Conservation (phyloP, 1,140 invertebrate genomes). For the Lasioglossum baleicum region DNA sequence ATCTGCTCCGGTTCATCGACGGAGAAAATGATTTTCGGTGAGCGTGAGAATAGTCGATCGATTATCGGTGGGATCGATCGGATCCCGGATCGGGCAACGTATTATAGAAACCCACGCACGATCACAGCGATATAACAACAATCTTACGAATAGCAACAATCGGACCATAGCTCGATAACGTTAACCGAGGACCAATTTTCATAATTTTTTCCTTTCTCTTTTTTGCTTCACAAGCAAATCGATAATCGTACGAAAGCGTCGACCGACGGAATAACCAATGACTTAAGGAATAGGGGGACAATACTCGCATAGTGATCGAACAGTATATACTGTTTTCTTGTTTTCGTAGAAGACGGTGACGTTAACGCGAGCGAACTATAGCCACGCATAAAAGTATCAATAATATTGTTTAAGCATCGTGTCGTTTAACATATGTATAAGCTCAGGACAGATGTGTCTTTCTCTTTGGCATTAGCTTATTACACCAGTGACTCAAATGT, state of each 20-base stretch:
- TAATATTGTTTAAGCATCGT: slow-evolving; percentile 79
- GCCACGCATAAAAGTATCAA: slow-evolving; percentile 78
- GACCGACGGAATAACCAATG: slow-evolving; percentile 7
- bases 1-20: background rate
- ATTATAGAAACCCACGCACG: slow-evolving; percentile 68
- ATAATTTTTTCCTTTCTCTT: background rate
- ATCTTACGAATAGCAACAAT: slow-evolving; percentile 80
- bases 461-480: slow-evolving; percentile 61
- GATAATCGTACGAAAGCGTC: slow-evolving; percentile 11
- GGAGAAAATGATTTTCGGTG: slow-evolving; percentile 40
- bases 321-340: background rate
- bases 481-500: slow-evolving; percentile 47
- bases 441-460: slow-evolving; percentile 76
- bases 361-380: slow-evolving; percentile 72
- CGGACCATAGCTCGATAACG: slow-evolving; percentile 72
- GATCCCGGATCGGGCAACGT: slow-evolving; percentile 63
- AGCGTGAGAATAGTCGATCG: slow-evolving; percentile 55
- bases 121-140: slow-evolving; percentile 79
- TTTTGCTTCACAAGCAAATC: background rate
- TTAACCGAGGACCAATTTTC: slow-evolving; percentile 55
- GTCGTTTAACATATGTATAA: slow-evolving; percentile 79
- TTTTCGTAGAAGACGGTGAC: slow-evolving; percentile 46
- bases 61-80: slow-evolving; percentile 56
- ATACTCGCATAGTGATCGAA: slow-evolving; percentile 18
- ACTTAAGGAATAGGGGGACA: background rate